phyloP scores from a whole-genome alignment of 2,113 vertebrate genomes.

The Laticauda colubrina region DNA sequence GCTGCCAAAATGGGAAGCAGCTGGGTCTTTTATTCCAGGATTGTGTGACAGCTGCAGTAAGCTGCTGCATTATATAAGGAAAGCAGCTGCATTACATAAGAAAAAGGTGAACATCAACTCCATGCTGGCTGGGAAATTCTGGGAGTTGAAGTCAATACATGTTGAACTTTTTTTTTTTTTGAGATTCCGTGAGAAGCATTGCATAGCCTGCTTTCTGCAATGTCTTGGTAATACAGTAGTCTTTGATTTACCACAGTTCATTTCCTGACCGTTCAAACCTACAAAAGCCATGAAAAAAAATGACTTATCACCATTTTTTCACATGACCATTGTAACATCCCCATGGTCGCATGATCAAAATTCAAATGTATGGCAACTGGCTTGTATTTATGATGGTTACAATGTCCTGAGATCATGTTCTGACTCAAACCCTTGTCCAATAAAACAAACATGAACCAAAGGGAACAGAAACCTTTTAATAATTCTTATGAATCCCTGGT shows the following conservation, averaged over 20 bases:
- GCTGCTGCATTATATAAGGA: neutral
- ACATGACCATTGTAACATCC: neutral
- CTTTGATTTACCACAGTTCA: neutral
- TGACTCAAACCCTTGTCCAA: too few relatives aligned
- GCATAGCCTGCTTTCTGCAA: neutral
- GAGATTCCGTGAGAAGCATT: neutral
- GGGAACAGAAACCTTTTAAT: too few relatives aligned
- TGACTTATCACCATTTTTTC: neutral
- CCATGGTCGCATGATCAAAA: neutral
- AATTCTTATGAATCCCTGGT: too few relatives aligned
- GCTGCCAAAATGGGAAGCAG: neutral
- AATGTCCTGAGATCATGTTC: neutral
- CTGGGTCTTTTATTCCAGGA: neutral
- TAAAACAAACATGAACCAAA: too few relatives aligned
- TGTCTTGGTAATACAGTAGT: neutral
- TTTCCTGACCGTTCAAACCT: neutral
- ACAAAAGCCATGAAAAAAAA: neutral
- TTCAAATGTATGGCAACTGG: neutral
- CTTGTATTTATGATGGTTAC: neutral
- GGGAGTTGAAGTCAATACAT: neutral
- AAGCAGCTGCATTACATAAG: neutral
- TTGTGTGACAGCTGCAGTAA: neutral
- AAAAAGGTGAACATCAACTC: neutral
- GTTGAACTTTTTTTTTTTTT: neutral
- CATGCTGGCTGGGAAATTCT: neutral